These are phyloP conservation scores for Graptemys geographica DNA, from an alignment of 2,797 vertebrate species.

Conservation along the genomic window DNA sequence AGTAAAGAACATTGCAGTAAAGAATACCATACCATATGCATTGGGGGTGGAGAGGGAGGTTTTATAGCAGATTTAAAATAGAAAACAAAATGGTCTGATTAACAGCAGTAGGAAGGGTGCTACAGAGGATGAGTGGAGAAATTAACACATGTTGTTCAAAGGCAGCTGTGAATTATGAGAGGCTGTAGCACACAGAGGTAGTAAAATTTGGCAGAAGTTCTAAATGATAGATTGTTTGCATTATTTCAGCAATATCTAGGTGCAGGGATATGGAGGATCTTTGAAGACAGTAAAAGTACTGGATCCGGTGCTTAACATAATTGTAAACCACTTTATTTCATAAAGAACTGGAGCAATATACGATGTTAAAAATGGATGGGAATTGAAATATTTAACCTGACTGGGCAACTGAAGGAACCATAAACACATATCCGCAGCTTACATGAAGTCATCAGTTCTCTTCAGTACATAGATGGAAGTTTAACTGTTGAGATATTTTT, in stretches of 20 bases:
- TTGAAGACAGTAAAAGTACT: conserved; percentile 23
- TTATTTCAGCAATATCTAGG: conserved; percentile 36
- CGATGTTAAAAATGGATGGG: not conserved
- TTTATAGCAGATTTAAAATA: conserved; percentile 80
- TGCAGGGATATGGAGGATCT: not conserved
- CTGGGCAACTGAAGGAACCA: not conserved
- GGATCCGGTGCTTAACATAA: conserved; percentile 11
- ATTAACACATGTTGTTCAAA: conserved; percentile 77
- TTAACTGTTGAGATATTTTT: not conserved
- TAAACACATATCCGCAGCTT: not conserved
- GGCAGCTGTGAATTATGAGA: conserved; percentile 75
- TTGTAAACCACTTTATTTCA: conserved; percentile 11
- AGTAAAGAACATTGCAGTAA: conserved; percentile 60
- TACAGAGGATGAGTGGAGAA: conserved; percentile 75
- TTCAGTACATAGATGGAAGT: not conserved
- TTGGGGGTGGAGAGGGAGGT: conserved; percentile 75
- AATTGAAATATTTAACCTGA: not conserved
- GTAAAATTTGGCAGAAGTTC: conserved; percentile 71
- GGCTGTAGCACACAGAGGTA: conserved; percentile 67
- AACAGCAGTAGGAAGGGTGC: conserved; percentile 77
- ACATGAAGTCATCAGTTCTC: not conserved
- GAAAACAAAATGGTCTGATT: conserved; percentile 78
- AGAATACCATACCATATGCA: conserved; percentile 76
- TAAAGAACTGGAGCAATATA: not conserved
- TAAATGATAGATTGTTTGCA: conserved; percentile 67